Base-by-base conservation (phyloP, 1,140 invertebrate genomes). In the Habropoda laboriosa region DNA sequence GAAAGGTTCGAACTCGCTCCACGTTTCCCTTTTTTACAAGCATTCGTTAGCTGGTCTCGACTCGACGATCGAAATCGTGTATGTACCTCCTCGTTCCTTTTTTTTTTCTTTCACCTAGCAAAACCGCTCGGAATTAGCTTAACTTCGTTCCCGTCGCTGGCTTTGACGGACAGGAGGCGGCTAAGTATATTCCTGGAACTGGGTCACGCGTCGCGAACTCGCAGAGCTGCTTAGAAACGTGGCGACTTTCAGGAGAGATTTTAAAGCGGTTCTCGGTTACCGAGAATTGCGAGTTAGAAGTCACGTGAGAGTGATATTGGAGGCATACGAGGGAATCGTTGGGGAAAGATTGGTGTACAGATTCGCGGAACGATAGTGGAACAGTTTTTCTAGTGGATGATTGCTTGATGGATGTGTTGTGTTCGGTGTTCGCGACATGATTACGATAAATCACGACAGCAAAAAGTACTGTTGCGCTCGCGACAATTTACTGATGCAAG, bases 161-260 rank as follows among this genome's bases (percentile, higher is more conserved):
- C 32, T 53, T 71, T 78, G 47, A 47, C 40, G 45, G 27, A 72
- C 47, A 42, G 40, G 2, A n/a, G 35, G n/a, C 24, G 55, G 57
- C 35, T 58, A 63, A 58, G 67, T 83, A 83, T 83, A 82, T 66
- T 73, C 63, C 63, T 13, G 63, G 74, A 84, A 84, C 75, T 79
- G 77, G 82, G 75, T 84, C 68, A 64, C 71, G 32, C 38, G n/a
- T 30, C 63, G 55, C 21, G 68, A 30, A 45, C n/a, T 35, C n/a
- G n/a, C 16, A 51, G 32, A 21, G n/a, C 21, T 47, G 40, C 32
- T 73, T 24, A 21, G 40, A 47, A 42, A n/a, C n/a, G n/a, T n/a
- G n/a, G n/a, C n/a, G 40, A 45, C n/a, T 72, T 45, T 45, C 8
- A 0, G 27, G 42, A 3, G 67, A 4, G 24, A 5, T 57, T 60